Evolutionary conservation across 2,113 vertebrate species (phyloP).

Genomic region (Oreotrochilus melanogaster): DNA sequence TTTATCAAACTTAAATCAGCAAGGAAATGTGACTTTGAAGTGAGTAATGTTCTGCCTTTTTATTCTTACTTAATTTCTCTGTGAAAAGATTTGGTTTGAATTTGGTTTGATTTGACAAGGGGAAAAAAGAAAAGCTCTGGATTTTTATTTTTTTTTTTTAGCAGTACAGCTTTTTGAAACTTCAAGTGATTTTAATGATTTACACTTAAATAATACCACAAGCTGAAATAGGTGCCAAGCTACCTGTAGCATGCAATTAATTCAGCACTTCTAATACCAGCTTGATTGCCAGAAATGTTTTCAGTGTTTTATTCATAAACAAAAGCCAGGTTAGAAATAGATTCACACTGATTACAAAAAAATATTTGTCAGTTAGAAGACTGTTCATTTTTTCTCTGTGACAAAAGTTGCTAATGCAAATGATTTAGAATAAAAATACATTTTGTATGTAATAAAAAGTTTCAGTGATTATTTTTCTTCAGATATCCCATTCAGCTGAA

Average conservation of each 20-base stretch:
- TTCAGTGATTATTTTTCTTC: neutral
- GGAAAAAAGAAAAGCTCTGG: neutral
- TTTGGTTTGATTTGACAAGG: neutral
- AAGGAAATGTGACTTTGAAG: neutral
- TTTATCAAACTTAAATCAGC: neutral
- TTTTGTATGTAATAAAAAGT: neutral
- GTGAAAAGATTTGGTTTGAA: neutral
- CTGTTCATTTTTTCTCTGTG: neutral
- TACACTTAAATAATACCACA: neutral
- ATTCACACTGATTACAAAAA: neutral
- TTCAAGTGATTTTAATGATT: neutral
- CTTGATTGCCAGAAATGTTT: neutral
- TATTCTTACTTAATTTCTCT: neutral
- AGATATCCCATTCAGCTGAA: neutral
- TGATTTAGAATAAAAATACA: neutral
- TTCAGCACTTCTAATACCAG: neutral
- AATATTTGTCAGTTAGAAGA: neutral
- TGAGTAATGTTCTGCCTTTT: neutral
- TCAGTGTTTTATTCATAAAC: neutral
- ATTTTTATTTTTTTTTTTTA: neutral
- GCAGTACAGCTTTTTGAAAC: neutral
- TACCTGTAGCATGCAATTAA: neutral
- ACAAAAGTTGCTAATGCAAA: neutral
- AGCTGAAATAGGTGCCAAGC: neutral
- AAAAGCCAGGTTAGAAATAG: neutral